Evolutionary conservation across 2,888 invertebrate genomes (phyloP), one percentile per base, ranked within the genome.

Genomic region (Loripinus fragilis): DNA sequence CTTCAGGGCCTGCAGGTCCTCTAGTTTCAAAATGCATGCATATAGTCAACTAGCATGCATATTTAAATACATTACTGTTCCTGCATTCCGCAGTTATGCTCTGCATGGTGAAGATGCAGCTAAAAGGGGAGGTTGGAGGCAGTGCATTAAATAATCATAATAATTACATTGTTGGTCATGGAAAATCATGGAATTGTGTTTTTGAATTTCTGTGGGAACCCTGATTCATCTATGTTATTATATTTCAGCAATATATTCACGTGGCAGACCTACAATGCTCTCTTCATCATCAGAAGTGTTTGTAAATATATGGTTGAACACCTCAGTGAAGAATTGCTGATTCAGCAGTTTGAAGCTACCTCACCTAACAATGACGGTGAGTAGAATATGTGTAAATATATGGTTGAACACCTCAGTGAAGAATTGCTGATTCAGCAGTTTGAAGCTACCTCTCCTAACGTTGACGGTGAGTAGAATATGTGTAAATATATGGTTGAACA

Each of bases 261-360:
- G 71, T 98, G 98, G 98, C 98, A 99, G 94, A 96, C 97, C 0
- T 97, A 97, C 94, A 99, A 99, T 94, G 97, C 97, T 0, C 94
- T 99, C 67, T 98, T 98, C 91, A 96, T 98, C 35, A 96, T 98
- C 77, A 95, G 98, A 17, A 94, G 94, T 87, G 89, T 97, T 95
- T 85, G 95, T 78, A 98, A 98, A 93, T 98, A 97, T 92, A 95
- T 99, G 52, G 96, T 98, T 20, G 98, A 99, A 93, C 97, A 97
- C 88, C 96, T 98, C 20, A 96, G 97, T 0, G 98, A 99, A 93
- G 97, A 97, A 85, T 97, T 97, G 85, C 94, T 99, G 85, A 95
- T 97, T 71, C 95, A 96, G 85, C 97, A 98, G 92, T 95, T 98
- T 89, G 91, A 92, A 73, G 88, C 90, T 17, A 81, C 78, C 23